Percentiles rank a stretch among this genome's conserved stretches.
phyloP scores from a whole-genome alignment of 2,888 invertebrate genomes.

The Listrodromus nycthemerus region DNA sequence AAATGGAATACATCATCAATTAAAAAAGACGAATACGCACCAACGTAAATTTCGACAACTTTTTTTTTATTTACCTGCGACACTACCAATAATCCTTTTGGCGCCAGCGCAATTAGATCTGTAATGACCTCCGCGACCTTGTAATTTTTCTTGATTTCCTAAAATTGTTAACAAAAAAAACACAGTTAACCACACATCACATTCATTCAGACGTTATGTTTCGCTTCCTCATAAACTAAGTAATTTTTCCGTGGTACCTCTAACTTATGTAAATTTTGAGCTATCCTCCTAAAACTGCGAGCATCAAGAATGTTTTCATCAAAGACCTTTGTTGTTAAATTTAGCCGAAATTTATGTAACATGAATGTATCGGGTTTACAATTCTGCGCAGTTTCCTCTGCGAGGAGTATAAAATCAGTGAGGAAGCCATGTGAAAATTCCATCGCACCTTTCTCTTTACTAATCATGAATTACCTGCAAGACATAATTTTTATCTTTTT shows the following conservation, averaged over 20 bases:
- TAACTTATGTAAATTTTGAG: no score
- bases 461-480: constrained; percentile 69
- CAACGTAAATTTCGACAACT: neutral
- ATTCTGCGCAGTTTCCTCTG: no score
- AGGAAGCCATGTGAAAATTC: neutral
- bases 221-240: no score
- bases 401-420: no score
- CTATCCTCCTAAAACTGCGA: no score
- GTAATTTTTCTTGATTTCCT: constrained; percentile 69
- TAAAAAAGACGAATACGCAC: constrained; percentile 34
- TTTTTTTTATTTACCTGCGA: constrained; percentile 69
- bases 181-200: neutral
- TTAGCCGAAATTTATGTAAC: no score
- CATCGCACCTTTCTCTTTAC: neutral
- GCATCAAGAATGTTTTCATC: no score
- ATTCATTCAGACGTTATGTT: neutral
- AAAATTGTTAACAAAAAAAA: constrained; percentile 33
- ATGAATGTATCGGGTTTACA: no score
- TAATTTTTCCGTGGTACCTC: no score
- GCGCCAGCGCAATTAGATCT: constrained; percentile 70
- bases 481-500: constrained; percentile 69
- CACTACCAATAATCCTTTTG: constrained; percentile 74
- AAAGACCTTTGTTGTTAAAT: no score
- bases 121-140: constrained; percentile 65
- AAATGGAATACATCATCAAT: constrained; percentile 51